Percentiles rank a stretch among this genome's conserved stretches.
These are phyloP conservation scores for Diachasma alloeum DNA, from an alignment of 1,140 invertebrate genomes.

Conservation along the genomic window DNA sequence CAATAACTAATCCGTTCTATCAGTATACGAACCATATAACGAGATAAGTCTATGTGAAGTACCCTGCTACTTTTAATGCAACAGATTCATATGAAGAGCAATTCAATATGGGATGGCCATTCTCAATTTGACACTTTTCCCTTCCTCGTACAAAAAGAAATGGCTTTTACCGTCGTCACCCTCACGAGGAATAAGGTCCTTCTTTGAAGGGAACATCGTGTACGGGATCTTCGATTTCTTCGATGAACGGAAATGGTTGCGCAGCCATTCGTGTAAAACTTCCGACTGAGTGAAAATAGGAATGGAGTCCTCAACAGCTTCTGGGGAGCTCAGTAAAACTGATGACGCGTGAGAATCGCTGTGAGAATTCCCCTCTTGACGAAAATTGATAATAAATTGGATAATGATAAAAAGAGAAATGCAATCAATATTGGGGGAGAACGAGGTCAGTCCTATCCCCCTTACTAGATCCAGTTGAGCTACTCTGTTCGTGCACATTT, in stretches of 20 bases:
- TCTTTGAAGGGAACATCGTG: not conserved
- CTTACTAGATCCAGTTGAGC: too few relatives aligned
- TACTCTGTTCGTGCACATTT: too few relatives aligned
- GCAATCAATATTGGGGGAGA: conserved; percentile 4
- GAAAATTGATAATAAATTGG: conserved; percentile 65
- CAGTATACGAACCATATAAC: too few relatives aligned
- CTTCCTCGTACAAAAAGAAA: not conserved
- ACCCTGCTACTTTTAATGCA: not conserved
- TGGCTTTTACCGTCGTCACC: not conserved
- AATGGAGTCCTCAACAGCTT: conserved; percentile 53
- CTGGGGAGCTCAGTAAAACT: not conserved
- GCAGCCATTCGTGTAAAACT: conserved; percentile 63
- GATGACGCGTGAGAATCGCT: conserved; percentile 51
- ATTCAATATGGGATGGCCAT: not conserved
- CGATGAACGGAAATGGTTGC: conserved; percentile 61
- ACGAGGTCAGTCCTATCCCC: not conserved
- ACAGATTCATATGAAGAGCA: not conserved
- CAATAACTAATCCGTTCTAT: too few relatives aligned
- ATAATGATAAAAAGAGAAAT: conserved; percentile 45
- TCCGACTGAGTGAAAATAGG: conserved; percentile 58
- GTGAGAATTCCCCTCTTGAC: conserved; percentile 34
- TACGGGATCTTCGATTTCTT: conserved; percentile 55
- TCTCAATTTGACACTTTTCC: not conserved
- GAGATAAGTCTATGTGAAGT: not conserved
- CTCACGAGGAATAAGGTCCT: not conserved